Percentiles rank a stretch among this genome's conserved stretches.
These are phyloP conservation scores for Takifugu flavidus DNA, from an alignment of 2,113 vertebrate genomes.

Conservation along the genomic window DNA sequence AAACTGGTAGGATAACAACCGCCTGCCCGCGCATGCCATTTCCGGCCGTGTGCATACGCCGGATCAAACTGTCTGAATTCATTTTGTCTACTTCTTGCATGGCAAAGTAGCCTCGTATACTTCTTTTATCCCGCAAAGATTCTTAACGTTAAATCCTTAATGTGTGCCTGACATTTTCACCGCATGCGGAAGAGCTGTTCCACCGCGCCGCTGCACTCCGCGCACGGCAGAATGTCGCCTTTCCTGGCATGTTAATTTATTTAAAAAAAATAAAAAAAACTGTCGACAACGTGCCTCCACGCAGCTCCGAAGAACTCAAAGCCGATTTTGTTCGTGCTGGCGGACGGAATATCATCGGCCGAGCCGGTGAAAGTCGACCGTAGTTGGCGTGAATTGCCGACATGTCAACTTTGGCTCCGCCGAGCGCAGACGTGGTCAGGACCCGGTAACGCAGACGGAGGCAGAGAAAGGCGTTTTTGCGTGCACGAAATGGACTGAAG, in stretches of 20 bases:
- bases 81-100: slow-evolving; percentile 69
- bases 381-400: slow-evolving; percentile 69
- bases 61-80: slow-evolving; percentile 60
- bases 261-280: slow-evolving; percentile 32
- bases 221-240: slow-evolving; percentile 50
- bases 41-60: slow-evolving; percentile 41
- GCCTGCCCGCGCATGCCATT: slow-evolving; percentile 35
- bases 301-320: slow-evolving; percentile 49
- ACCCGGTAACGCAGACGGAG: slow-evolving; percentile 65
- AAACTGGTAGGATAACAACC: slow-evolving; percentile 35
- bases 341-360: slow-evolving; percentile 38
- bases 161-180: slow-evolving; percentile 36
- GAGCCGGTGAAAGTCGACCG: slow-evolving; percentile 58
- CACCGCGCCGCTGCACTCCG: slow-evolving; percentile 14
- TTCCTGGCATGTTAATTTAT: slow-evolving; percentile 48
- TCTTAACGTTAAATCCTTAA: slow-evolving; percentile 33
- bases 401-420: slow-evolving; percentile 74
- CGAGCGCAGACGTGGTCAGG: slow-evolving; percentile 71
- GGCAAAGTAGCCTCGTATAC: slow-evolving; percentile 66
- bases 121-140: slow-evolving; percentile 57
- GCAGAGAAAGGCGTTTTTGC: slow-evolving; percentile 62
- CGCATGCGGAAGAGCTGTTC: slow-evolving; percentile 20
- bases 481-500: slow-evolving; percentile 65
- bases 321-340: slow-evolving; percentile 45
- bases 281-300: slow-evolving; percentile 61